Conservation (phyloP, 2,797 vertebrate species). For the Pogonophryne albipinna region DNA sequence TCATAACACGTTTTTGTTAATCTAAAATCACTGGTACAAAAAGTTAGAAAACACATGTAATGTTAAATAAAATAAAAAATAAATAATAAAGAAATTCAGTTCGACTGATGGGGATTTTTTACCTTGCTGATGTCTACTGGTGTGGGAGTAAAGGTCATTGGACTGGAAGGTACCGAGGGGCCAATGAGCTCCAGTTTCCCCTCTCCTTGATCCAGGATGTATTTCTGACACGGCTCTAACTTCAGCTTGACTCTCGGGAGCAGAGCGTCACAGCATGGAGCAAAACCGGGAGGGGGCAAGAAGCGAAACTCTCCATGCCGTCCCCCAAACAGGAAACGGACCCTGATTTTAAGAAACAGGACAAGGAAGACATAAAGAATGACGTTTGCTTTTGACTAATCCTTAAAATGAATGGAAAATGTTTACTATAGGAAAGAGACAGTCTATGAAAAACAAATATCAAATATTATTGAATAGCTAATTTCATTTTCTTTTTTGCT, state of each 20-base stretch:
- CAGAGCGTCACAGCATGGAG: conserved; percentile 91
- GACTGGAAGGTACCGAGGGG: conserved; percentile 85
- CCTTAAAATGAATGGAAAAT: not conserved
- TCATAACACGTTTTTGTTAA: not conserved
- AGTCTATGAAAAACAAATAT: not conserved
- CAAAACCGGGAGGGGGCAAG: conserved; percentile 93
- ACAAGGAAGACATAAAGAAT: not conserved
- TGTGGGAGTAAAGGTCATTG: conserved; percentile 90
- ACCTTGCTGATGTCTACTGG: conserved; percentile 94
- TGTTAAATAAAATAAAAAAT: not conserved
- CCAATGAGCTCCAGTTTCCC: conserved; percentile 88
- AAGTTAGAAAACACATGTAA: not conserved
- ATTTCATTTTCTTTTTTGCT: too few relatives aligned
- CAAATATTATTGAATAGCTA: not conserved
- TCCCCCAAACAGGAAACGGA: conserved; percentile 93
- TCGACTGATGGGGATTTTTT: conserved; percentile 11
- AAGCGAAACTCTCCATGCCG: conserved; percentile 95
- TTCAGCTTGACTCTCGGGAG: conserved; percentile 90
- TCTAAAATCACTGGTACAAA: not conserved
- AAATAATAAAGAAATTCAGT: not conserved
- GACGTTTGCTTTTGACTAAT: not conserved
- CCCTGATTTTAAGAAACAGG: conserved; percentile 76
- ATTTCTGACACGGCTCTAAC: conserved; percentile 90
- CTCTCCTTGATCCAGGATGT: conserved; percentile 84
- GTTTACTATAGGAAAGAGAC: not conserved